These are phyloP conservation scores for Cyprinus carpio DNA, from an alignment of 2,113 vertebrate genomes.

Conservation along the genomic window DNA sequence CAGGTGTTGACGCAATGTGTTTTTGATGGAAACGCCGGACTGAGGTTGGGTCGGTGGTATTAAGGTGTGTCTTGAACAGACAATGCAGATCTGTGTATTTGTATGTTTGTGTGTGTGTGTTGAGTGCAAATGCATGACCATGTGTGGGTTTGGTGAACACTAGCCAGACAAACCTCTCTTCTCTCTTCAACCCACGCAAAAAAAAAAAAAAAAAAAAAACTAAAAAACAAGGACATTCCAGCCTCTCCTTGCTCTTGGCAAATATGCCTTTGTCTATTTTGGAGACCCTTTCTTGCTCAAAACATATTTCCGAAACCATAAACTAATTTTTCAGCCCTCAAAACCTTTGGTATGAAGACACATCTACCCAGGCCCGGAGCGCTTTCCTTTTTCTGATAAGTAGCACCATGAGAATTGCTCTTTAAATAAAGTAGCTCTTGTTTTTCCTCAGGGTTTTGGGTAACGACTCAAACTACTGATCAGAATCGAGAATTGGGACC, in stretches of 20 bases:
- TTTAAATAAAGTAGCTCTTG: neutral
- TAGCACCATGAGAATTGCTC: conserved; percentile 41
- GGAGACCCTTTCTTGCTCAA: conserved; percentile 51
- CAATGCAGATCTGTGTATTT: conserved; percentile 55
- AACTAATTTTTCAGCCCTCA: neutral
- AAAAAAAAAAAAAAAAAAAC: conserved; percentile 44
- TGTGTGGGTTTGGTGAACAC: conserved; percentile 61
- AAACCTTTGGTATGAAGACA: conserved; percentile 10
- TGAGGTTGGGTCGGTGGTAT: conserved; percentile 35
- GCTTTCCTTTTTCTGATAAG: conserved; percentile 16
- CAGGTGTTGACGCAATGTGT: conserved; percentile 36
- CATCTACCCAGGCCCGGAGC: neutral
- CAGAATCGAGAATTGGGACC: neutral
- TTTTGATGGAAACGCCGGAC: neutral
- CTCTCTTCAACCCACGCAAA: conserved; percentile 54
- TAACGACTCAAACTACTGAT: neutral
- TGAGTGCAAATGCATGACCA: conserved; percentile 28
- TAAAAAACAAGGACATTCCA: conserved; percentile 61
- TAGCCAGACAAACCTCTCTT: conserved; percentile 54
- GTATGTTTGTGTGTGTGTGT: conserved; percentile 34
- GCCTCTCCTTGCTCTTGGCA: conserved; percentile 66
- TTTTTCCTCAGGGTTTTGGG: neutral
- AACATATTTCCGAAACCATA: conserved; percentile 51
- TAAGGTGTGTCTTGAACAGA: conserved; percentile 56
- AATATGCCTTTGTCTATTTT: conserved; percentile 55